Evolutionary conservation across 2,797 vertebrate genomes (phyloP).

Genomic region (Lacerta bilineata): DNA sequence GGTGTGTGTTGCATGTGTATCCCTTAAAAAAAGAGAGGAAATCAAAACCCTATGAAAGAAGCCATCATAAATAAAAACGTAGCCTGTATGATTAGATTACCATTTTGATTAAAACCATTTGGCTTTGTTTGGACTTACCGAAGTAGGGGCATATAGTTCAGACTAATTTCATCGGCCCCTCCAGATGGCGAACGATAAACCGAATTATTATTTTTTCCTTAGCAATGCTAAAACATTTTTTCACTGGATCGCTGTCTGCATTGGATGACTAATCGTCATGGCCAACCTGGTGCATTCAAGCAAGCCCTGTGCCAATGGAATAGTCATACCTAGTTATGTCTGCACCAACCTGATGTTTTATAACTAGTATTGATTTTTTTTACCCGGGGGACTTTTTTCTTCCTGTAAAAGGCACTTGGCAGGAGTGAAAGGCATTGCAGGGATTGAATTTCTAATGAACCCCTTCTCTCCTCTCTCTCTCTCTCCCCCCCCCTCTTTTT

Average conservation of each 20-base stretch:
- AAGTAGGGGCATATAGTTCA: slow-evolving; percentile 64
- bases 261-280: slow-evolving; percentile 90
- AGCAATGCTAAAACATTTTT: slow-evolving; percentile 81
- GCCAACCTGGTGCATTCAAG: slow-evolving; percentile 91
- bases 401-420: slow-evolving; percentile 87
- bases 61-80: slow-evolving; percentile 56
- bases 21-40: slow-evolving; percentile 34
- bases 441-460: slow-evolving; percentile 89
- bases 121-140: slow-evolving; percentile 62
- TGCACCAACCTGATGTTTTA: slow-evolving; percentile 99
- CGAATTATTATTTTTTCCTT: slow-evolving; percentile 68
- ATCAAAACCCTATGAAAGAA: slow-evolving; percentile 46
- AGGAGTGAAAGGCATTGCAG: slow-evolving; percentile 86
- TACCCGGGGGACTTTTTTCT: slow-evolving; percentile 85
- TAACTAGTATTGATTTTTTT: slow-evolving; percentile 98
- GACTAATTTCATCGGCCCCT: slow-evolving; percentile 77
- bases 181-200: too few species aligned
- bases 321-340: slow-evolving; percentile 97
- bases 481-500: slow-evolving; percentile 58
- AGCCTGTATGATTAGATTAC: slow-evolving; percentile 29
- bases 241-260: slow-evolving; percentile 84
- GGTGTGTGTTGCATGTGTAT: neutral
- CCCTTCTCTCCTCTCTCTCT: slow-evolving; percentile 74
- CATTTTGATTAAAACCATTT: slow-evolving; percentile 61
- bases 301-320: slow-evolving; percentile 89